Conservation (phyloP, 2,113 vertebrate species). For the Gasterosteus aculeatus region DNA sequence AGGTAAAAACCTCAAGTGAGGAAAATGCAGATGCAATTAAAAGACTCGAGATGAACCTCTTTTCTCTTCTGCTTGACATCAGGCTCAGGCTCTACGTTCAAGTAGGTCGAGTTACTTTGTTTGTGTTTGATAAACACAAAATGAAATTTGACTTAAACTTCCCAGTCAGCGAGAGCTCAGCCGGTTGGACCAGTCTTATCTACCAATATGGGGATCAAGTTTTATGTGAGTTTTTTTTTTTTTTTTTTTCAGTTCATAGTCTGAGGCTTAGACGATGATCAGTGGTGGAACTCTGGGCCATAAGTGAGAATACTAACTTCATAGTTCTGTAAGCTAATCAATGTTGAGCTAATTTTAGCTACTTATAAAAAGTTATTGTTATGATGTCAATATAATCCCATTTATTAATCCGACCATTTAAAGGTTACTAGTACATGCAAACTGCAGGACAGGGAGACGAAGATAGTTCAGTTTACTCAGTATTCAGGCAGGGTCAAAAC, state of each 20-base stretch:
- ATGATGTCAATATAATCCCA: not conserved
- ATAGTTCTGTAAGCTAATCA: not conserved
- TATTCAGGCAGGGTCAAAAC: not conserved
- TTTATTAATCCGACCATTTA: not conserved
- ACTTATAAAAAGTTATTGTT: not conserved
- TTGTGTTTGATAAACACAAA: conserved; percentile 10
- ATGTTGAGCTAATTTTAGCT: not conserved
- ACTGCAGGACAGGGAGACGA: not conserved
- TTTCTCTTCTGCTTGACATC: conserved; percentile 1
- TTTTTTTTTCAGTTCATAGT: not conserved
- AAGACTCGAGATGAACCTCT: not conserved
- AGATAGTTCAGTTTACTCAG: not conserved
- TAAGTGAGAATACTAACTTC: not conserved
- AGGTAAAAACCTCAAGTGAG: too few relatives aligned
- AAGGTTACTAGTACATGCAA: not conserved
- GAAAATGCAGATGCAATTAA: too few relatives aligned
- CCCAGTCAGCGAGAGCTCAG: not conserved
- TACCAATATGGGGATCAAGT: not conserved
- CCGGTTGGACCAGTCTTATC: not conserved
- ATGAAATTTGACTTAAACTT: conserved; percentile 9
- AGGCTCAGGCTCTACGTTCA: not conserved
- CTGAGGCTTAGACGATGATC: too few relatives aligned
- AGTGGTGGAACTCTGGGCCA: not conserved
- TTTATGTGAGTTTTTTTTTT: not conserved
- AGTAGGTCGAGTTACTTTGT: conserved; percentile 3